Base-by-base conservation (phyloP, 2,888 invertebrate species). In the Chymomyza caudatula region DNA sequence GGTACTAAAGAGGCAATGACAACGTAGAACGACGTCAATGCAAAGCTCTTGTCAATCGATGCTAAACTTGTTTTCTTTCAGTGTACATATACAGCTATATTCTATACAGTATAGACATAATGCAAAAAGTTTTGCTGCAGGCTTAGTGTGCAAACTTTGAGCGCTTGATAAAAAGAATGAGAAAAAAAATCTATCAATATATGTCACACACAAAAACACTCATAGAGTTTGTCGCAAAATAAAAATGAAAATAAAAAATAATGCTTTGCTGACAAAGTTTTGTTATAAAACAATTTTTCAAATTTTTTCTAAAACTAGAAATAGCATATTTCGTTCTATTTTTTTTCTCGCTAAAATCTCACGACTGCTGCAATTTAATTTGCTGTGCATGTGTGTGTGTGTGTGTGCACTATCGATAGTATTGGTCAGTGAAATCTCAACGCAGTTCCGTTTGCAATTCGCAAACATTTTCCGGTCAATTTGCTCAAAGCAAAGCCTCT, bases 381-480 rank as follows among this genome's bases (percentile, higher is more conserved):
- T 76, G 60, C 61, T 68, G 52, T 56, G n/a, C n/a, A 66, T 52
- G 67, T 63, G 56, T 17, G n/a, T 29, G 54, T 13, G 52, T 52
- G 52, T 29, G 19, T 25, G 22, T n/a, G 47, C 15, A n/a, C 60
- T 60, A 70, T 75, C 63, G 63, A 75, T 74, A 65, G 73, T 75
- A 59, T 23, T 20, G 61, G 59, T 37, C 63, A 19, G 51, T 59
- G 3, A 70, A 82, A 83, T 79, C 80, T 72, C 74, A 25, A 20
- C 25, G 72, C 56, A 42, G 15, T 76, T 80, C 71, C 78, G 75
- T 69, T 73, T 61, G 70, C 84, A 82, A 82, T 82, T 85, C 85
- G 81, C 79, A 84, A 82, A 82, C 81, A 82, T 82, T 82, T 82
- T 82, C 81, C 85, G 81, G 76, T 84, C 81, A 82, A 82, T 82